These are phyloP conservation scores for Hippoglossus hippoglossus DNA, from an alignment of 2,797 vertebrate genomes.

Conservation along the genomic window DNA sequence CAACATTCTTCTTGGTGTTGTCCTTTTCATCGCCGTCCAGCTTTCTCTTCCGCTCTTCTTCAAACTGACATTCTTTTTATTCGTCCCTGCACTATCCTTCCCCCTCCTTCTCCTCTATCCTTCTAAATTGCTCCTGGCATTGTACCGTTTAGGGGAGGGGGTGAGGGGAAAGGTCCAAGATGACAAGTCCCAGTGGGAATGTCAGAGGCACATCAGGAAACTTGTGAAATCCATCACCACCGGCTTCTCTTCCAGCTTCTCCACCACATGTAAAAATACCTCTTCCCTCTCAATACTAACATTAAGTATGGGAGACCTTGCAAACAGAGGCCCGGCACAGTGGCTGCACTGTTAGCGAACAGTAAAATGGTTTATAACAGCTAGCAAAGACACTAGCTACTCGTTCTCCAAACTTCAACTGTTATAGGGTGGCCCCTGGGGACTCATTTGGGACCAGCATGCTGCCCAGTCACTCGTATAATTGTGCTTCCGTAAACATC, in stretches of 20 bases:
- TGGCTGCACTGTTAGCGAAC: conserved; percentile 39
- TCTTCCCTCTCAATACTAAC: conserved; percentile 26
- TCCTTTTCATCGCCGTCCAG: conserved; percentile 20
- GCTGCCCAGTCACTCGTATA: conserved; percentile 65
- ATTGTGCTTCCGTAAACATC: conserved; percentile 74
- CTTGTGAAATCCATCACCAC: conserved; percentile 70
- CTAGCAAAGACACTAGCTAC: conserved; percentile 41
- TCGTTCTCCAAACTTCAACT: conserved; percentile 32
- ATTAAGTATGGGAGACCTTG: conserved; percentile 30
- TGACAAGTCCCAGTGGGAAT: conserved; percentile 75
- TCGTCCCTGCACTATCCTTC: neutral
- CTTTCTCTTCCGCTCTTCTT: conserved; percentile 25
- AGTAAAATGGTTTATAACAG: conserved; percentile 63
- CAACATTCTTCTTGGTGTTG: conserved; percentile 4
- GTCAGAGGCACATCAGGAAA: conserved; percentile 67
- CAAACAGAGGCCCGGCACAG: conserved; percentile 45
- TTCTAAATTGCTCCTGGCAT: conserved; percentile 51
- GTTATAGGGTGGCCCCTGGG: conserved; percentile 42
- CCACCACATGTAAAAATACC: conserved; percentile 60
- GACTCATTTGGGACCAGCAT: conserved; percentile 58
- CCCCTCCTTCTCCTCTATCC: neutral
- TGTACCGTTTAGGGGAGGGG: conserved; percentile 25
- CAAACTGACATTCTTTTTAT: conserved; percentile 18
- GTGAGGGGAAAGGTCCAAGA: conserved; percentile 57
- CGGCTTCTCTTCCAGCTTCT: conserved; percentile 33